Base-by-base conservation (phyloP, 2,888 invertebrate species). In the Tetragonula carbonaria region DNA sequence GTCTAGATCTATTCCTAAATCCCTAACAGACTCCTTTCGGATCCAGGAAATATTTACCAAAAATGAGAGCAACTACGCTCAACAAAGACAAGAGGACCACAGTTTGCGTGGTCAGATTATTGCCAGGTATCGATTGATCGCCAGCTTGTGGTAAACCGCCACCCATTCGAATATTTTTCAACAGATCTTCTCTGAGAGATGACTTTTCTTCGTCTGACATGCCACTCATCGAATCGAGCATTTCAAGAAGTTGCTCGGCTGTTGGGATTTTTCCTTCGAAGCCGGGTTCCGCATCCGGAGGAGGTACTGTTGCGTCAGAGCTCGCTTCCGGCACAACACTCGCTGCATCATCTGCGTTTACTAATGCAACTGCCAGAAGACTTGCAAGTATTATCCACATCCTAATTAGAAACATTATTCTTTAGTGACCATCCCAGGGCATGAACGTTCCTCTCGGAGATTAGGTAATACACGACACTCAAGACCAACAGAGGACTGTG, bases 121-220 rank as follows among this genome's bases (percentile, higher is more conserved):
- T 80, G 45, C 62, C 57, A 23, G 80, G 18, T 2, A 53, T 6
- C 14, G 51, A n/a, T 59, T 59, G 57, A 5, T 23, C 18, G 8
- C 2, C 62, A 28, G 11, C 33, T 28, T 67, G 53, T n/a, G 45
- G 0, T 14, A 53, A 5, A 16, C 14, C n/a, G 16, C n/a, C 59
- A 8, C 59, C 57, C 2, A 5, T 63, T 51, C 77, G 73, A 67
- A 95, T 94, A 0, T 95, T 94, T 86, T 93, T 95, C 0, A 95
- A 93, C 71, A 97, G 91, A 92, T 96, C 95, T 2, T 95, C 95
- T 78, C 95, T 95, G 33, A 97, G 90, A 75, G 95, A 95, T n/a
- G 96, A 96, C 86, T 96, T 96, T 74, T 96, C 96, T 38, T 96
- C 96, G 8, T 97, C 97, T 73, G 95, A 94, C 3, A 97, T 91